Conservation (phyloP, 2,797 vertebrate species). For the Pitangus sulphuratus region DNA sequence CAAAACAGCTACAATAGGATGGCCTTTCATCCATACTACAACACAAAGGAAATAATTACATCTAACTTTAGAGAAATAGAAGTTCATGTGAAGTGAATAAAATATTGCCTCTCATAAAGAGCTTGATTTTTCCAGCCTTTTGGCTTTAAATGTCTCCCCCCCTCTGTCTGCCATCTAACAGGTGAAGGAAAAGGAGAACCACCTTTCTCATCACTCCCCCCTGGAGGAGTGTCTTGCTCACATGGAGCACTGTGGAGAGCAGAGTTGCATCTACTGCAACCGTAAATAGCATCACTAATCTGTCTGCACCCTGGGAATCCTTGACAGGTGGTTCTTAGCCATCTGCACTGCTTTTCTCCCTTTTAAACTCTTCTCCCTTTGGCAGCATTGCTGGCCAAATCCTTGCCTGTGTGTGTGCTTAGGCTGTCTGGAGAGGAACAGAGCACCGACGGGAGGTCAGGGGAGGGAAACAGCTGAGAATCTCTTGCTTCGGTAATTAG, state of each 20-base stretch:
- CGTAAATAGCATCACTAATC: background rate
- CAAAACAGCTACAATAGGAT: background rate
- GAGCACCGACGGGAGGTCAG: rapidly evolving
- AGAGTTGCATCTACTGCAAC: background rate
- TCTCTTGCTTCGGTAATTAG: background rate
- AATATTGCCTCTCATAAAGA: background rate
- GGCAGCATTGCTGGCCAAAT: background rate
- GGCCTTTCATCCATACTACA: background rate
- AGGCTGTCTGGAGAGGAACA: background rate
- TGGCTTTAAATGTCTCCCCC: background rate
- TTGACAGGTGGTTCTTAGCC: background rate
- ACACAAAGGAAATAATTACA: background rate
- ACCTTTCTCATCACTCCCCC: background rate
- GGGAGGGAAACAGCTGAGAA: background rate
- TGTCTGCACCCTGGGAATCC: background rate
- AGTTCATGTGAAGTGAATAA: background rate
- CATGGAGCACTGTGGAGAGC: background rate
- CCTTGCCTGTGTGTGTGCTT: background rate
- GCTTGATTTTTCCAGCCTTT: background rate
- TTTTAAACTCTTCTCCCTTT: background rate
- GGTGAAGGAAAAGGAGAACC: background rate
- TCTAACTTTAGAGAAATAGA: background rate
- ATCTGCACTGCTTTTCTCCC: background rate
- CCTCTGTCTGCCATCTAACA: rapidly evolving
- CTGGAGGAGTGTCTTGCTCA: background rate